Evolutionary conservation across 2,888 invertebrate species (phyloP).

Genomic region (Caenorhabditis japonica): DNA sequence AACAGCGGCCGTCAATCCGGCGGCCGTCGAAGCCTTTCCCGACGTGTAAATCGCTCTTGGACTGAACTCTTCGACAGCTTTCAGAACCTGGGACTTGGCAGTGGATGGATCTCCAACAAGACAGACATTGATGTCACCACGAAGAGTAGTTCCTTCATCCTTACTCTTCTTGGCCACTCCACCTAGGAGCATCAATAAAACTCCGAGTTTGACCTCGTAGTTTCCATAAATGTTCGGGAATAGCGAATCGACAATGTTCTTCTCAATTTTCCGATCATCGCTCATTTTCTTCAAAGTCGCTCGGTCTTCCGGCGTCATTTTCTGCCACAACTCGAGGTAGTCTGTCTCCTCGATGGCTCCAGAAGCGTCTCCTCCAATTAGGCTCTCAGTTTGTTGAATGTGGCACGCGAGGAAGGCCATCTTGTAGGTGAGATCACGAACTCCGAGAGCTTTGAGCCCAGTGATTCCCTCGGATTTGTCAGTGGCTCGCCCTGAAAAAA

Average conservation of each 20-base stretch:
- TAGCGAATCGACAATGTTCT: slow-evolving; percentile 89
- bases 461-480: slow-evolving; percentile 86
- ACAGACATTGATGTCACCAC: slow-evolving; percentile 97
- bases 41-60: slow-evolving; percentile 98
- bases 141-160: slow-evolving; percentile 84
- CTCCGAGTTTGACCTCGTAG: slow-evolving; percentile 84
- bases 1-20: slow-evolving; percentile 98
- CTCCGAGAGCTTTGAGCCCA: slow-evolving; percentile 89
- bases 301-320: slow-evolving; percentile 86
- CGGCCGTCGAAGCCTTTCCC: slow-evolving; percentile 96
- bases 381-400: slow-evolving; percentile 79
- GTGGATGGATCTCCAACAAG: slow-evolving; percentile 99
- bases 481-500: slow-evolving; percentile 72
- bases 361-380: slow-evolving; percentile 34
- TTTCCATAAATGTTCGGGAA: slow-evolving; percentile 93
- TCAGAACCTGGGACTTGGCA: slow-evolving; percentile 95
- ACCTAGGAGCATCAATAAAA: slow-evolving; percentile 94
- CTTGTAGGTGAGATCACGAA: slow-evolving; percentile 88
- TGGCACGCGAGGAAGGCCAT: slow-evolving; percentile 95
- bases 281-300: slow-evolving; percentile 79
- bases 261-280: slow-evolving; percentile 89
- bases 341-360: slow-evolving; percentile 85
- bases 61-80: slow-evolving; percentile 88
- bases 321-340: slow-evolving; percentile 79
- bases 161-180: slow-evolving; percentile 94